Conservation (phyloP, 1,140 invertebrate genomes). For the Dinoponera quadriceps region DNA sequence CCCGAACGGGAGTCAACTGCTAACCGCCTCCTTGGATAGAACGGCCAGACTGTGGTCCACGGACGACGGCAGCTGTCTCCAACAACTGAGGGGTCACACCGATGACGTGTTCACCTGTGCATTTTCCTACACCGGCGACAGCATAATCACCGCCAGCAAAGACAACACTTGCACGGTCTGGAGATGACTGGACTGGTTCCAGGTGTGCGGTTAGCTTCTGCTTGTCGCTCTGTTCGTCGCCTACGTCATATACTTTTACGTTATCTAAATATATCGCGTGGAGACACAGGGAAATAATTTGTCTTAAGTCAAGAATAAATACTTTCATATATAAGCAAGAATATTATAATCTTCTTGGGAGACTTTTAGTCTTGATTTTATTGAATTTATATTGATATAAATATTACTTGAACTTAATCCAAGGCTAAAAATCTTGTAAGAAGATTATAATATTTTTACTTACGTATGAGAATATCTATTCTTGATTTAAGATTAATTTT, state of each 20-base stretch:
- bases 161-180: conserved; percentile 90
- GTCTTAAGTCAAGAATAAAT: too few relatives aligned
- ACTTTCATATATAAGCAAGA: too few relatives aligned
- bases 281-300: too few relatives aligned
- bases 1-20: conserved; percentile 89
- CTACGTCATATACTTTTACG: conserved; percentile 76
- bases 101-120: conserved; percentile 93
- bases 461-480: too few relatives aligned
- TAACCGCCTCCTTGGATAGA: conserved; percentile 91
- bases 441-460: too few relatives aligned
- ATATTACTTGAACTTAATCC: too few relatives aligned
- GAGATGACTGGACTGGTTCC: conserved; percentile 90
- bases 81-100: conserved; percentile 90
- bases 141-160: conserved; percentile 91
- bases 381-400: too few relatives aligned
- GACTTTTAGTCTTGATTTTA: too few relatives aligned
- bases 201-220: conserved; percentile 77
- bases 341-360: too few relatives aligned
- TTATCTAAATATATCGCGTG: conserved; percentile 44
- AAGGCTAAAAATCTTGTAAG: too few relatives aligned
- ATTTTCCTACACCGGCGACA: conserved; percentile 92
- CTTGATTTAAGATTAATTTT: too few relatives aligned
- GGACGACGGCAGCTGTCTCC: conserved; percentile 89
- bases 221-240: conserved; percentile 73
- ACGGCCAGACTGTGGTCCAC: conserved; percentile 92